Base-by-base conservation (phyloP, 2,888 invertebrate species). In the Clusia tigrina region DNA sequence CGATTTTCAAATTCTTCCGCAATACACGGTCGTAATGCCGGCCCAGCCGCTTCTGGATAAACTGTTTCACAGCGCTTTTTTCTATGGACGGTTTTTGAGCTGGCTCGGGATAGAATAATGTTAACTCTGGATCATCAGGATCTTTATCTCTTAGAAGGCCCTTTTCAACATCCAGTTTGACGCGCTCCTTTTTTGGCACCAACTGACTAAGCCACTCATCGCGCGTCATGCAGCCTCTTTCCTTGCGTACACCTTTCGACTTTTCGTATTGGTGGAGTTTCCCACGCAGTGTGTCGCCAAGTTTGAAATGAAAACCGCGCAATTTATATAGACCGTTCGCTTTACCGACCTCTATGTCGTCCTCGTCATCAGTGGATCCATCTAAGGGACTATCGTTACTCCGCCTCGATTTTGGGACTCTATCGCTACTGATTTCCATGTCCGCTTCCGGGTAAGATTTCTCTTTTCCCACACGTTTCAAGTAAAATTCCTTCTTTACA, bases 301-400 rank as follows among this genome's bases (percentile, higher is more conserved):
- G 66, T 65, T 79, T 80, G 57, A 75, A 82, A 24, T 80, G 81
- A 53, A 80, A 81, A 2, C 83, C 83, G 0, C 84, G 77, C n/a
- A 83, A 63, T 55, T 74, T 74, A 53, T 78, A 81, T 6, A 73
- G 72, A 17, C 74, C 74, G 0, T 71, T 74, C 1, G 68, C 66
- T 38, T 78, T 76, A 2, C 83, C 83, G 38, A 83, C 81, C 55
- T 71, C 51, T 26, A 82, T 65, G 3, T 73, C 73, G 62, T 81
- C 81, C 61, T 81, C 83, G 42, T 83, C 82, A 24, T 82, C 78
- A 54, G 78, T 76, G 20, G 81, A 81, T 60, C 77, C 74, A 25
- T 81, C 81, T 17, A 74, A 73, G 9, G 71, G 71, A 1, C 61
- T 66, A 0, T 62, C 69, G 56, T 64, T 70, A 12, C 67, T 69